Conservation (phyloP, 30 jellyfish, hydroid and myxozoan genomes). For the Rhopilema esculentum region DNA sequence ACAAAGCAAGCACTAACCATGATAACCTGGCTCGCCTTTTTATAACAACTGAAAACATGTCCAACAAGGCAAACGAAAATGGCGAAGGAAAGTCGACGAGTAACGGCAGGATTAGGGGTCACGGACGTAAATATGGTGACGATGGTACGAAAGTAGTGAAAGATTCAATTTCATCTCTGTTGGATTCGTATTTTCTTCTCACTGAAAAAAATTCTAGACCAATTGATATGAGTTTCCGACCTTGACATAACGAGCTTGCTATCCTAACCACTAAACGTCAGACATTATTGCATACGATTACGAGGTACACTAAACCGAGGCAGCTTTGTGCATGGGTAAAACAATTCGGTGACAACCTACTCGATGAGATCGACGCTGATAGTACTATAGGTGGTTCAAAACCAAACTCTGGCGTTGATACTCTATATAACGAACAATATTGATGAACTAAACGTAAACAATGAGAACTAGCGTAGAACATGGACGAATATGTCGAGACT, state of each 20-base stretch:
- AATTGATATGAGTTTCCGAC: conserved; percentile 70
- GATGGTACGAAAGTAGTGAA: conserved; percentile 72
- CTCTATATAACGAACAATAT: too few species aligned
- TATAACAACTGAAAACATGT: conserved; percentile 29
- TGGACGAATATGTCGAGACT: not conserved
- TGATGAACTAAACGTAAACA: too few species aligned
- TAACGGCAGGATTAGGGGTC: conserved; percentile 4
- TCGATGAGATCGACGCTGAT: not conserved
- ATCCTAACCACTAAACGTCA: not conserved
- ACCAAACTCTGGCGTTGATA: too few species aligned
- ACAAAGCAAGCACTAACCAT: conserved; percentile 29
- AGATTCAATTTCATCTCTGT: conserved; percentile 76
- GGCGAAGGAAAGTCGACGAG: conserved; percentile 17
- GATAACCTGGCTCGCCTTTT: conserved; percentile 47
- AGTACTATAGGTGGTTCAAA: not conserved
- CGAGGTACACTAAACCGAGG: not conserved
- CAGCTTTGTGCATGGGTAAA: not conserved
- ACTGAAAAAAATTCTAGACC: conserved; percentile 26
- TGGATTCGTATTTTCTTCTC: conserved; percentile 67
- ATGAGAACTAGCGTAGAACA: too few species aligned
- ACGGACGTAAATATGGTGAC: conserved; percentile 2
- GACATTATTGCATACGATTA: too few species aligned
- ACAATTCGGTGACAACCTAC: not conserved
- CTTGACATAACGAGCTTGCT: conserved; percentile 9
- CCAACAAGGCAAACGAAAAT: conserved; percentile 27